Percentiles rank a stretch among this genome's conserved stretches.
These are phyloP conservation scores for Fundulus diaphanus DNA, from an alignment of 2,797 vertebrate species.

Conservation along the genomic window DNA sequence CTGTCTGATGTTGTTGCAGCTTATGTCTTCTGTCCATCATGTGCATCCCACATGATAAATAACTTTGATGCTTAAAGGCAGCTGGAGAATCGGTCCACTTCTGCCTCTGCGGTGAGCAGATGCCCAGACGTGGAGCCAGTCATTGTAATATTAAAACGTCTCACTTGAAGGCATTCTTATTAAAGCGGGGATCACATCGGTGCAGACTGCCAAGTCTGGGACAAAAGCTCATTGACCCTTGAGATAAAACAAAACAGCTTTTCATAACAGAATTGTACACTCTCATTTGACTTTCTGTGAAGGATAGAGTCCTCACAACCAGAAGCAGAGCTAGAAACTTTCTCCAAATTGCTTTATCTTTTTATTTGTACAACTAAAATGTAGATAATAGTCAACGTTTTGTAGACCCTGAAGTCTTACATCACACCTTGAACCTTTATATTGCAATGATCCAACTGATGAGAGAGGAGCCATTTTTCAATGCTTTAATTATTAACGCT, in stretches of 20 bases:
- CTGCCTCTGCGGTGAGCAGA: constrained; percentile 37
- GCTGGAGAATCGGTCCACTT: constrained; percentile 30
- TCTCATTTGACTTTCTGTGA: constrained; percentile 60
- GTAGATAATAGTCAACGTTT: constrained; percentile 42
- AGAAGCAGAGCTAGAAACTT: constrained; percentile 39
- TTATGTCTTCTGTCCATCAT: constrained; percentile 28
- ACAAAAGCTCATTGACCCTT: constrained; percentile 39
- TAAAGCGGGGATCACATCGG: constrained; percentile 13
- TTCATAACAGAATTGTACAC: constrained; percentile 42
- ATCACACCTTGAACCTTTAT: constrained; percentile 41
- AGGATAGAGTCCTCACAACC: constrained; percentile 35
- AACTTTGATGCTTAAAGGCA: constrained; percentile 35
- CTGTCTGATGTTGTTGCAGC: constrained; percentile 4
- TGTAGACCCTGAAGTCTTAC: constrained; percentile 64
- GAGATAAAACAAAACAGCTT: constrained; percentile 66
- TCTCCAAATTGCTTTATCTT: constrained; percentile 65
- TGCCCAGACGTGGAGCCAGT: constrained; percentile 43
- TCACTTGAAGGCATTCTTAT: constrained; percentile 37
- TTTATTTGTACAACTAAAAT: constrained; percentile 59
- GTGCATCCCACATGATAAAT: constrained; percentile 43
- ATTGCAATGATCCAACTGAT: constrained; percentile 30
- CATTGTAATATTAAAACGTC: constrained; percentile 36
- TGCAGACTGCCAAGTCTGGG: constrained; percentile 38
- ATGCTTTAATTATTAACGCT: constrained; percentile 4
- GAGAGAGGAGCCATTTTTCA: constrained; percentile 23